Conservation (phyloP, 2,113 vertebrate genomes). For the Neodontobutis hainanensis region DNA sequence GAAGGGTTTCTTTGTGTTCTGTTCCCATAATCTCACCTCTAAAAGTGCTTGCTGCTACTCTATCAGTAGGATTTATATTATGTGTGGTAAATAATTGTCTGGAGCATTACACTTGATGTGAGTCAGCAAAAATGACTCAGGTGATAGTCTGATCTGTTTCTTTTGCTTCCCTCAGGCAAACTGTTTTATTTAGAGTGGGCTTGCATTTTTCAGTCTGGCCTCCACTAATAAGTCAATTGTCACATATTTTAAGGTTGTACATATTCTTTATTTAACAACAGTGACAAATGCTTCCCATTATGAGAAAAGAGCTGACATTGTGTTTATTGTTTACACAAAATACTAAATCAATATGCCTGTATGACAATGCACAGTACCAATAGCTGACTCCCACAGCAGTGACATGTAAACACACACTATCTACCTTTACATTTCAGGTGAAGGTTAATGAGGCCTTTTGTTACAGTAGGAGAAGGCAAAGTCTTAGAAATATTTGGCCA, state of each 20-base stretch:
- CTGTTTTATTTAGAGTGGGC: slow-evolving; percentile 31
- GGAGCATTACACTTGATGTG: slow-evolving; percentile 30
- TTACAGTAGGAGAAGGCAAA: slow-evolving; percentile 50
- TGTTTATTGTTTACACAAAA: slow-evolving; percentile 24
- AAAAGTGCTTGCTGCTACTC: slow-evolving; percentile 5
- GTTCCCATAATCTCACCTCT: background rate
- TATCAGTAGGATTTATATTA: slow-evolving; percentile 47
- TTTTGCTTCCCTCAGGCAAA: slow-evolving; percentile 20
- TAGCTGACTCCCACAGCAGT: slow-evolving; percentile 1
- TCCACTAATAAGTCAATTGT: slow-evolving; percentile 20
- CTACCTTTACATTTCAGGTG: slow-evolving; percentile 16
- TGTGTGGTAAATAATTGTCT: slow-evolving; percentile 57
- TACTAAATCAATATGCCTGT: slow-evolving; percentile 25
- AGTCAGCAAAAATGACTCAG: slow-evolving; percentile 65
- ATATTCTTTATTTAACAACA: slow-evolving; percentile 1
- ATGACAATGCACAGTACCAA: slow-evolving; percentile 15
- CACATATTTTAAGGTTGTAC: slow-evolving; percentile 5
- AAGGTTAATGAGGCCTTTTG: slow-evolving; percentile 53
- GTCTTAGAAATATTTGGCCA: slow-evolving; percentile 74
- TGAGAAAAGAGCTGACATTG: slow-evolving; percentile 33
- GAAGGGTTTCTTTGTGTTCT: background rate
- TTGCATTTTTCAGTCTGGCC: slow-evolving; percentile 1
- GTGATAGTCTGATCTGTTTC: slow-evolving; percentile 29
- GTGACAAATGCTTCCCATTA: slow-evolving; percentile 15
- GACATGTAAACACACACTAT: slow-evolving; percentile 22